Evolutionary conservation across 2,797 vertebrate genomes (phyloP), one percentile per base, ranked within the genome.

Genomic region (Tarsius wallacei): DNA sequence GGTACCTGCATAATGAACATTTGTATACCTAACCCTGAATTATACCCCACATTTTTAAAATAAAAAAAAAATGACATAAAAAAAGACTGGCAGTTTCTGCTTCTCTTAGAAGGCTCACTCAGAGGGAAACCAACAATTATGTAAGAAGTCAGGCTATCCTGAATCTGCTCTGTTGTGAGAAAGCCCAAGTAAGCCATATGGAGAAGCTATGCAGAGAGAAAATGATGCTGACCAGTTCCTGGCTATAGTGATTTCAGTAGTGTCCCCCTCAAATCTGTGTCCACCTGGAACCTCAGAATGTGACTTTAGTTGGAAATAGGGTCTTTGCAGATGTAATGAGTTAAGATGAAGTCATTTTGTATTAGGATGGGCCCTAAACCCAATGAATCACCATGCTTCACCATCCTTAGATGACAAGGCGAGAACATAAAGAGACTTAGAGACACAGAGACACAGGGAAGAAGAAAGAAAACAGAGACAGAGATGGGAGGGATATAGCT

Each of bases 251-350:
- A 86, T 49, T 61, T 76, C 12, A 73, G 51, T 33, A 21, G 31
- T 21, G 51, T 55, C 74, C 31, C 17, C 19, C 28, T 77, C 51
- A 14, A 77, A n/a, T 77, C n/a, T 31, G 22, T 53, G 11, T 77
- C 31, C 51, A 55, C 74, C 8, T 55, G 31, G 11, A 77, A 77
- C 51, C 31, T 77, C 5, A 13, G 49, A 77, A n/a, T 53, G 31
- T n/a, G 51, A 53, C 31, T 55, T 53, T 51, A 55, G n/a, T 77
- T 77, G 31, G 74, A 77, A 77, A 77, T 14, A 13, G 31, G 17
- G 49, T 92, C 57, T 94, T 77, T 91, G 26, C 71, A 59, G 42
- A 73, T 66, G 24, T 66, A 88, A 10, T 88, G 57, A 73, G 36
- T 84, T 85, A 49, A 80, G 63, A 78, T 42, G 73, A 85, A 11